Base-by-base conservation (phyloP, 2,797 vertebrate genomes). In the Enteromius afrohamiltoni region DNA sequence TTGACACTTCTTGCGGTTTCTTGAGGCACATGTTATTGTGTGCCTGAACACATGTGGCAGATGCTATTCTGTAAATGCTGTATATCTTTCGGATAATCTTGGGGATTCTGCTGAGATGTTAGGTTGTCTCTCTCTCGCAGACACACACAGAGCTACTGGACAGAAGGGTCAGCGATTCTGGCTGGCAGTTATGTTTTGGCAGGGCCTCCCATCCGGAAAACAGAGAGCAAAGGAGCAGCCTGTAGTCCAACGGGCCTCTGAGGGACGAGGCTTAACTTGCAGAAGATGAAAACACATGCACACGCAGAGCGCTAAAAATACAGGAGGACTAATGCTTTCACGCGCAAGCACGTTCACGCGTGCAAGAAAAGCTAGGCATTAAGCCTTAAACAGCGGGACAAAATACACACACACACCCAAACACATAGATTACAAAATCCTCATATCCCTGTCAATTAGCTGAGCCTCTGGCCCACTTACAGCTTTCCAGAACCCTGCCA, bases 401-500 rank as follows among this genome's bases (percentile, higher is more conserved):
- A 83, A 34, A 83, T 69, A 83, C 77, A 80, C 62, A 83, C 67
- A 29, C 55, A 45, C 74, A 80, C 49, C 26, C 23, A 70, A 73
- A 80, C 79, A 69, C 76, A 85, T 65, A 60, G 74, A 83, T 83
- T 78, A 78, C 65, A 78, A 70, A 83, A 83, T 85, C 65, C 75
- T 71, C 55, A 78, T 85, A 68, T 70, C 65, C 67, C 82, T 84
- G 80, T 81, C 49, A 75, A 76, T 88, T 62, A 71, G 83, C 82
- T 29, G 88, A 85, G 85, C 83, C 75, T 60, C 67, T 87, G 84
- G 77, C 83, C 80, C 86, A 84, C 70, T 85, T 86, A 82, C 23
- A 82, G 81, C 80, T 84, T 74, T 79, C 79, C 76, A 85, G 85
- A 85, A 62, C 82, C 85, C 85, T 75, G 71, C 83, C 85, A 88